phyloP scores from a whole-genome alignment of 2,113 vertebrate genomes.

The Psettodes erumei region DNA sequence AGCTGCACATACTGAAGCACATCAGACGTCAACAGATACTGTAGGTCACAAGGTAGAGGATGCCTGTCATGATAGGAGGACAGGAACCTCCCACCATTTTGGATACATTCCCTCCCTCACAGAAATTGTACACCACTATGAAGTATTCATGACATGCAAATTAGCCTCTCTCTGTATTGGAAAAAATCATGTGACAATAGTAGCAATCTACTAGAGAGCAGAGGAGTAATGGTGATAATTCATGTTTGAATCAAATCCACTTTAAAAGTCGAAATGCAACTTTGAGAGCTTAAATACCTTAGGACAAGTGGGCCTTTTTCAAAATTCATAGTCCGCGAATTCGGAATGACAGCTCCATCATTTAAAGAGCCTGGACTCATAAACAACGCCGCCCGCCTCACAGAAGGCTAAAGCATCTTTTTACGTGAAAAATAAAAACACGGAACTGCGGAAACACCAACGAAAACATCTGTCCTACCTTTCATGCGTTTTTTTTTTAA shows the following conservation, averaged over 20 bases:
- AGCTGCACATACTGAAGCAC: constrained; percentile 33
- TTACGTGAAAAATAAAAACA: neutral
- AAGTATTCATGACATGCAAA: constrained; percentile 70
- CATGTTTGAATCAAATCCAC: neutral
- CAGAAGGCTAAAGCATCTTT: neutral
- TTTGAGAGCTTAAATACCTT: constrained; percentile 29
- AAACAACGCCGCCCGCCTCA: too few species aligned
- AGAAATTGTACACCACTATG: constrained; percentile 58
- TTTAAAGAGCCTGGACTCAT: neutral
- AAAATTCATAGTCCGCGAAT: neutral
- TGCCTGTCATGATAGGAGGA: constrained; percentile 33
- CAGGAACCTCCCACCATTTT: constrained; percentile 56
- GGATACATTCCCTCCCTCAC: constrained; percentile 43
- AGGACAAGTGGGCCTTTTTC: neutral
- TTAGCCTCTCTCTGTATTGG: constrained; percentile 9
- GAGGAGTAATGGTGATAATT: neutral
- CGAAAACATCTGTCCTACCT: constrained; percentile 70
- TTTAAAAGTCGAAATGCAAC: constrained; percentile 40
- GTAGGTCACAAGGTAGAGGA: constrained; percentile 50
- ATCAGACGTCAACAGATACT: constrained; percentile 60
- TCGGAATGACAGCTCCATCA: constrained; percentile 27
- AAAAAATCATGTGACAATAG: constrained; percentile 28
- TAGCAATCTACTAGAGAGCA: constrained; percentile 2
- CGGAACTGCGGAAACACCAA: constrained; percentile 6
- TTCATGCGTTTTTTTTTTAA: constrained; percentile 15